These are phyloP conservation scores for Candoia aspera DNA, from an alignment of 2,113 vertebrate genomes.

Conservation along the genomic window DNA sequence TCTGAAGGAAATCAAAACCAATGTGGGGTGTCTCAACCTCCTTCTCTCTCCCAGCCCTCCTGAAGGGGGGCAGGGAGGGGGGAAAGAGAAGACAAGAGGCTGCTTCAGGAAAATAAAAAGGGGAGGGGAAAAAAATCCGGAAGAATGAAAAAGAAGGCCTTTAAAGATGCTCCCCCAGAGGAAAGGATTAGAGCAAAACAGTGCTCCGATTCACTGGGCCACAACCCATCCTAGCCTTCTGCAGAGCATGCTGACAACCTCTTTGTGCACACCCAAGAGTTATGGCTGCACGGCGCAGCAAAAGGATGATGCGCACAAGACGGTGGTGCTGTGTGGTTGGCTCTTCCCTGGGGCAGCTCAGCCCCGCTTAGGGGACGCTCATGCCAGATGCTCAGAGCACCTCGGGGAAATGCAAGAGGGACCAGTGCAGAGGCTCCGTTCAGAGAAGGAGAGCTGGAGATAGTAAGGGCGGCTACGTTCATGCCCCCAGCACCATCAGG, in stretches of 20 bases:
- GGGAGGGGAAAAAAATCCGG: background rate
- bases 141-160: background rate
- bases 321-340: background rate
- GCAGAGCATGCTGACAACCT: background rate
- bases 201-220: background rate
- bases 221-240: background rate
- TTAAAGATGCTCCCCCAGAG: background rate
- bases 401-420: background rate
- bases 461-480: too few species aligned
- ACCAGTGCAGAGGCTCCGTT: background rate
- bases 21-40: background rate
- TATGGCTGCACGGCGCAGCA: background rate
- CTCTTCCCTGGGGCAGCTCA: constrained; percentile 6
- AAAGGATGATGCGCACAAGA: background rate
- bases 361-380: background rate
- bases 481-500: background rate
- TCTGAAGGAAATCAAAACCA: background rate
- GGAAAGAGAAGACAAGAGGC: background rate
- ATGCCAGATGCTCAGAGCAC: background rate
- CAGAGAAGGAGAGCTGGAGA: background rate
- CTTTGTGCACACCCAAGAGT: constrained; percentile 6
- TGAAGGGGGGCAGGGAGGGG: background rate
- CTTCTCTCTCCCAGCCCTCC: background rate
- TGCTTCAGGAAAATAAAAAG: background rate
- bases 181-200: background rate